phyloP scores from a whole-genome alignment of 1,140 invertebrate species.

The Onthophagus taurus region DNA sequence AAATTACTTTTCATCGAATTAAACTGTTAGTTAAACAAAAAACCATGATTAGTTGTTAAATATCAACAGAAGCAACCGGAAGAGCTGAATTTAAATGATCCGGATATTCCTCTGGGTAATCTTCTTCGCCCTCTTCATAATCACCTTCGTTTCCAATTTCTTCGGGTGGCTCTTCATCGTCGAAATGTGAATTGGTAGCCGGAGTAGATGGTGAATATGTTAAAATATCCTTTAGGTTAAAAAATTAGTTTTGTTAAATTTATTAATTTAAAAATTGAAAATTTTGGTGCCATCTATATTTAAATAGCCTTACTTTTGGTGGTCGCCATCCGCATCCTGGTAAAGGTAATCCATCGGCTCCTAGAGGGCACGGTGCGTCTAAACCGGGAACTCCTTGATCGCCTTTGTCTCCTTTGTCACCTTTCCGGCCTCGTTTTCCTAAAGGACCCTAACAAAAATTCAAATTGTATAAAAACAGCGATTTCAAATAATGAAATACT shows the following conservation, averaged over 20 bases:
- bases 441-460: conserved; percentile 56
- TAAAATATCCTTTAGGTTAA: conserved; percentile 2
- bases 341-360: conserved; percentile 84
- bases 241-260: background rate
- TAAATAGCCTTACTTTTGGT: conserved; percentile 54
- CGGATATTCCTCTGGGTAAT: conserved; percentile 48
- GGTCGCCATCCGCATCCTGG: conserved; percentile 91
- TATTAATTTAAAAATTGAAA: conserved; percentile 1
- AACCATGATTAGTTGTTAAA: conserved; percentile 30
- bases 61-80: conserved; percentile 27
- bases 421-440: conserved; percentile 83
- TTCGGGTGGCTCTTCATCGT: conserved; percentile 34
- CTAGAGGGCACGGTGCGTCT: conserved; percentile 93
- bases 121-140: conserved; percentile 42
- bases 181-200: conserved; percentile 27
- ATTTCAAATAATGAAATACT: conserved; percentile 41
- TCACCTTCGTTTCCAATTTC: conserved; percentile 40
- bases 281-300: background rate
- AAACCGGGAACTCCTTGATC: conserved; percentile 92
- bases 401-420: conserved; percentile 84
- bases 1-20: background rate
- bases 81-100: conserved; percentile 37
- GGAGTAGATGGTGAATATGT: conserved; percentile 28
- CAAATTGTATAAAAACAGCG: background rate
- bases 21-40: background rate